phyloP scores from a whole-genome alignment of 2,797 vertebrate species.

The Helostoma temminkii region DNA sequence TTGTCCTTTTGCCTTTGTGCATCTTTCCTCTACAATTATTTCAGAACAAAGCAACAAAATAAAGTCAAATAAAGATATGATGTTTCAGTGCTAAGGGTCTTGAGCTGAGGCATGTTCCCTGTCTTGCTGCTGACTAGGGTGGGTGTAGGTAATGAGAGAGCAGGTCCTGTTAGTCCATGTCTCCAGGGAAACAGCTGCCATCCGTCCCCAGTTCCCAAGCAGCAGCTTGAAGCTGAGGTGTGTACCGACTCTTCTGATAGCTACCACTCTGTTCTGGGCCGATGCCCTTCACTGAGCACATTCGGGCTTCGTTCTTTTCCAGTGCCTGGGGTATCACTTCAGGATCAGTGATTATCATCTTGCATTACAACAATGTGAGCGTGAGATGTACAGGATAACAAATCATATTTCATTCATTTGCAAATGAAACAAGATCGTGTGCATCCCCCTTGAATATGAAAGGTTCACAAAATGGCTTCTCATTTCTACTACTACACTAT shows the following conservation, averaged over 20 bases:
- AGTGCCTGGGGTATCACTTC: slow-evolving; percentile 26
- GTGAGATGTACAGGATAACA: background rate
- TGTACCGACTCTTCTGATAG: slow-evolving; percentile 17
- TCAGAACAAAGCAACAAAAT: slow-evolving; percentile 36
- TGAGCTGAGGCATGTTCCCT: slow-evolving; percentile 30
- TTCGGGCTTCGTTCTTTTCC: slow-evolving; percentile 9
- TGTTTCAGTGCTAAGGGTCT: slow-evolving; percentile 40
- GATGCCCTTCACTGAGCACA: slow-evolving; percentile 52
- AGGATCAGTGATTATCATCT: slow-evolving; percentile 20
- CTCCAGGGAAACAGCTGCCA: slow-evolving; percentile 72
- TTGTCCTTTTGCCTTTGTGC: slow-evolving; percentile 24
- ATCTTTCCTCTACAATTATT: slow-evolving; percentile 26
- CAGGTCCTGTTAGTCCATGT: slow-evolving; percentile 55
- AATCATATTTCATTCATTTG: background rate
- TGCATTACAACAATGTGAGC: slow-evolving; percentile 4
- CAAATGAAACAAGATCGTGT: slow-evolving; percentile 4
- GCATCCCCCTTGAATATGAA: slow-evolving; percentile 10
- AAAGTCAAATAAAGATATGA: slow-evolving; percentile 28
- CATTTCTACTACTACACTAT: slow-evolving; percentile 3
- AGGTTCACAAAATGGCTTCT: background rate
- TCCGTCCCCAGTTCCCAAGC: slow-evolving; percentile 61
- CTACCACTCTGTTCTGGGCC: slow-evolving; percentile 34
- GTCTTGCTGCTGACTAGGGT: slow-evolving; percentile 42
- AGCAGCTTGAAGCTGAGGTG: slow-evolving; percentile 58
- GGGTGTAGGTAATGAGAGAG: slow-evolving; percentile 65